Evolutionary conservation across 2,113 vertebrate species (phyloP).

Genomic region (Elachura formosa): DNA sequence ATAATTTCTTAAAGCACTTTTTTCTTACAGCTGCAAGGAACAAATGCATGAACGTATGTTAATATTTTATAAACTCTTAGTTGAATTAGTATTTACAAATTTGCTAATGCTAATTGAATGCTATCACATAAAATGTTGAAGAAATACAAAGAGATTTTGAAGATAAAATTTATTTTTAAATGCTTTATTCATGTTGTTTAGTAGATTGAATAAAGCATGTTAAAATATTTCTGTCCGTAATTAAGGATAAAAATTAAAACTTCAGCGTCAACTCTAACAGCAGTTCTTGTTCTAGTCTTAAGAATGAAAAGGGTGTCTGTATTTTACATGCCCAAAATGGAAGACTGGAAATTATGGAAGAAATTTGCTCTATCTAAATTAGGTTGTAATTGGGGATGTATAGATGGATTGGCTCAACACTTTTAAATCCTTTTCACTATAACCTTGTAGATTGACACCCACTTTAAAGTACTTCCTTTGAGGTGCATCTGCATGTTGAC

Average conservation of each 20-base stretch:
- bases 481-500: not conserved
- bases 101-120: not conserved
- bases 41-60: not conserved
- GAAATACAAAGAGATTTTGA: not conserved
- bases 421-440: not conserved
- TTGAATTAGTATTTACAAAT: not conserved
- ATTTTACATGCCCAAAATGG: not conserved
- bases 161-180: not conserved
- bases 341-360: not conserved
- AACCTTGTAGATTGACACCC: not conserved
- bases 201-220: not conserved
- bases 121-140: not conserved
- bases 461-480: not conserved
- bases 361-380: not conserved
- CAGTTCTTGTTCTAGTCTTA: not conserved
- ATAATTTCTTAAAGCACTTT: not conserved
- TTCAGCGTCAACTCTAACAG: not conserved
- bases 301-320: not conserved
- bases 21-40: not conserved
- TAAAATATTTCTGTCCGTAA: not conserved
- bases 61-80: not conserved
- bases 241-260: not conserved
- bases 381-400: not conserved
- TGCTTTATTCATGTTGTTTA: not conserved
- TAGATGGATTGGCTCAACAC: not conserved